phyloP scores from a whole-genome alignment of 92 coral and sea anemone genomes.

The Ricordea florida region DNA sequence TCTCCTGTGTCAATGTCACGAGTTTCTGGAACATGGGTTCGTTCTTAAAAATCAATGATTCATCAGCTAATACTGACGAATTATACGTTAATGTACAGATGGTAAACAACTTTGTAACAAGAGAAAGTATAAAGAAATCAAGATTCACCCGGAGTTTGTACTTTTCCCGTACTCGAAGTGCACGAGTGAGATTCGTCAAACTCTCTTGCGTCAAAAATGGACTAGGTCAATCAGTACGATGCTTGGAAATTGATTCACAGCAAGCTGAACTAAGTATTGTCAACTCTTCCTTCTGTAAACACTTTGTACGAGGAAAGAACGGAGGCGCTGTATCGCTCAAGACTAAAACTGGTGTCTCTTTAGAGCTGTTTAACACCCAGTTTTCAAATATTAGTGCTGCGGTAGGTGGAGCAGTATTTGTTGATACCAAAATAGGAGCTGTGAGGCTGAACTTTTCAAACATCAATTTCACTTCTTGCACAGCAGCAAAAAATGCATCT shows the following conservation, averaged over 20 bases:
- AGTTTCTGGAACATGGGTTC: background rate
- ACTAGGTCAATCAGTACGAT: too few species aligned
- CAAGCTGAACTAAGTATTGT: background rate
- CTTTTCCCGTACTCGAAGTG: too few species aligned
- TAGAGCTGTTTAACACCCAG: background rate
- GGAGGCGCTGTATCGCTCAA: background rate
- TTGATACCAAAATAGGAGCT: background rate
- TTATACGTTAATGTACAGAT: background rate
- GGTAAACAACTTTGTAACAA: background rate
- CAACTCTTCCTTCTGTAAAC: background rate
- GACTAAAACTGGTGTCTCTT: background rate
- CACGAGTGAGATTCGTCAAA: too few species aligned
- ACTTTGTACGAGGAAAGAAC: background rate
- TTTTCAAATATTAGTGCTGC: background rate
- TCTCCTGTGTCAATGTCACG: background rate
- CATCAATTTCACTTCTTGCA: background rate
- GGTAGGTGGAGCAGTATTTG: constrained; percentile 22
- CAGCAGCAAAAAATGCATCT: background rate
- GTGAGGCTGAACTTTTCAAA: background rate
- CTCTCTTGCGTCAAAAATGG: too few species aligned
- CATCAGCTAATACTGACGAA: background rate
- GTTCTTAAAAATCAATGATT: background rate
- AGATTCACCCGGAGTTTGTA: too few species aligned
- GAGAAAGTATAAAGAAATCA: too few species aligned
- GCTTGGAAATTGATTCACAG: background rate